phyloP scores from a whole-genome alignment of 2,888 invertebrate species.

The Crematogaster levior region DNA sequence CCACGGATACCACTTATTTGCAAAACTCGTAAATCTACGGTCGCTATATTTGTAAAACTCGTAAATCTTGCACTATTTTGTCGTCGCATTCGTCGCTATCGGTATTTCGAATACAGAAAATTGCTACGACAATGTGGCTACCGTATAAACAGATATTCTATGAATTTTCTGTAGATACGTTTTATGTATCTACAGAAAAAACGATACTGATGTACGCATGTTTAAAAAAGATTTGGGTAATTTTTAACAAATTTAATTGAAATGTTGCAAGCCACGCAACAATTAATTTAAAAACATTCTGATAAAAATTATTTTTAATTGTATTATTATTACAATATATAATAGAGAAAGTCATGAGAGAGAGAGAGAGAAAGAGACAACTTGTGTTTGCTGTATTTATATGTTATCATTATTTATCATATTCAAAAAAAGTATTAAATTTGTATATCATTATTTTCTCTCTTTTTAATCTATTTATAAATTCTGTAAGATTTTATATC shows the following conservation, averaged over 20 bases:
- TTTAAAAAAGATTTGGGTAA: not conserved
- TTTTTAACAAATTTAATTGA: not conserved
- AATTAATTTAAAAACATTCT: not conserved
- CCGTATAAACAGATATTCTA: slow-evolving; percentile 28
- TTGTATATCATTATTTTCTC: not conserved
- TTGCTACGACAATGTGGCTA: slow-evolving; percentile 25
- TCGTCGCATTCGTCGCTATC: slow-evolving; percentile 33
- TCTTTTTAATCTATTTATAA: not conserved
- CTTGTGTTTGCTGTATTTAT: no score
- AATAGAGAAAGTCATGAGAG: not conserved
- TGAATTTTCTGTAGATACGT: not conserved
- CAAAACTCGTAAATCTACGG: slow-evolving; percentile 53
- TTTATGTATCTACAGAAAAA: not conserved
- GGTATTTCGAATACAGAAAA: slow-evolving; percentile 48
- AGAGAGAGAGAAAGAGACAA: not conserved
- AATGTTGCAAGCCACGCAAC: not conserved
- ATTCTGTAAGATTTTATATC: not conserved
- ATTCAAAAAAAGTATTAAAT: not conserved
- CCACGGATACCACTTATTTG: slow-evolving; percentile 50
- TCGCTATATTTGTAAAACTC: slow-evolving; percentile 46
- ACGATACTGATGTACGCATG: not conserved
- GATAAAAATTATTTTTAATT: not conserved
- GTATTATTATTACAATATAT: not conserved
- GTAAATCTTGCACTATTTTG: slow-evolving; percentile 48
- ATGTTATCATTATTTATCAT: not conserved